Percentiles rank a stretch among this genome's conserved stretches.
Conservation (phyloP, 2,113 vertebrate species). For the Spilogale gracilis region DNA sequence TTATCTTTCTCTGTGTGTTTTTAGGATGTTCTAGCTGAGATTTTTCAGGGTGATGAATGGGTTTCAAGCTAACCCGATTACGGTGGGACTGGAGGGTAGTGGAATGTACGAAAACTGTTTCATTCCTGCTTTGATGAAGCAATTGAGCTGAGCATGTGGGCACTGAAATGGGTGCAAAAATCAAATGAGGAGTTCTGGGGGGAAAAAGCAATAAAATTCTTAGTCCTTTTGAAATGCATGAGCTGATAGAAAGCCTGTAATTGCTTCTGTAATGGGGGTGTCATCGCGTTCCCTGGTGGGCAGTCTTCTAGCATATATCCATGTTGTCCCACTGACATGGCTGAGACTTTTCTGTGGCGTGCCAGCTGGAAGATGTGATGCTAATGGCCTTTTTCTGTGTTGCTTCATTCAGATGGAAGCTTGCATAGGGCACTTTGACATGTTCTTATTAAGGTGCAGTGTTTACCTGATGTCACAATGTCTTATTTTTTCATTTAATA, state of each 20-base stretch:
- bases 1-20: constrained; percentile 61
- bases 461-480: constrained; percentile 20
- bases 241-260: background rate
- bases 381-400: background rate
- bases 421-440: background rate
- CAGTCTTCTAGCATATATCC: background rate
- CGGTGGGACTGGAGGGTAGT: background rate
- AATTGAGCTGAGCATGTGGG: background rate
- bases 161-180: background rate
- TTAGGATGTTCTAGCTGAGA: constrained; percentile 28
- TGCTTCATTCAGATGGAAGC: background rate
- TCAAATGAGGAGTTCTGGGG: background rate
- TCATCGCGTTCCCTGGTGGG: background rate
- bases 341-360: background rate
- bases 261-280: background rate
- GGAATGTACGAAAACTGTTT: background rate
- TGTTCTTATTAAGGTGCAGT: background rate
- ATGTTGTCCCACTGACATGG: background rate
- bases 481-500: constrained; percentile 15
- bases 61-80: constrained; percentile 13
- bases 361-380: background rate
- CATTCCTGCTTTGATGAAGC: background rate
- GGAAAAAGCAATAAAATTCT: background rate
- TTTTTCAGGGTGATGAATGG: constrained; percentile 44
- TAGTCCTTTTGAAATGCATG: background rate